Percentiles rank a stretch among this genome's conserved stretches.
phyloP scores from a whole-genome alignment of 2,888 invertebrate species.

The Acleris cristana region DNA sequence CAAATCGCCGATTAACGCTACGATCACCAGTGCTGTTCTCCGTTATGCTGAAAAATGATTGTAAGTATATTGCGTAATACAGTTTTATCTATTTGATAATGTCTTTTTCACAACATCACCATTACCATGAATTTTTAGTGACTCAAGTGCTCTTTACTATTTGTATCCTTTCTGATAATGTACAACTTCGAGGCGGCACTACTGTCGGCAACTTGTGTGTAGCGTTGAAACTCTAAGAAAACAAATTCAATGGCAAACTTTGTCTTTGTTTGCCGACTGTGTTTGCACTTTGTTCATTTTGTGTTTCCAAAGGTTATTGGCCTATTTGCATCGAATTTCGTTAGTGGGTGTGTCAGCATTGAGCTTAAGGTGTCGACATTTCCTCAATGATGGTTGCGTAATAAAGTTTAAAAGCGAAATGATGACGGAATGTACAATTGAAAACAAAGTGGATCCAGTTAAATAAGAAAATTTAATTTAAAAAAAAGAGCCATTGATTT shows the following conservation, averaged over 20 bases:
- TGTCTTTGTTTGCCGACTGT: constrained; percentile 58
- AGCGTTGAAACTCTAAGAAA: constrained; percentile 24
- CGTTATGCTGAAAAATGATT: constrained; percentile 3
- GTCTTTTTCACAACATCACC: neutral
- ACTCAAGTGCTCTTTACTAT: constrained; percentile 3
- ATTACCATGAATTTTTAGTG: constrained; percentile 2
- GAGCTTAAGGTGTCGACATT: constrained; percentile 22
- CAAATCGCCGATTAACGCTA: constrained; percentile 8
- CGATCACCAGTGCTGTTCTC: constrained; percentile 3
- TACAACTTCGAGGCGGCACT: neutral
- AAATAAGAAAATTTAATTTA: no score
- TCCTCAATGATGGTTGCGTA: constrained; percentile 17
- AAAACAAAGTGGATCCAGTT: neutral
- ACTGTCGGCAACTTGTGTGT: neutral
- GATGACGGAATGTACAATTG: constrained; percentile 1
- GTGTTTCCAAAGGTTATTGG: constrained; percentile 70
- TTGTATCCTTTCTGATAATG: neutral
- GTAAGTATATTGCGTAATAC: constrained; percentile 1
- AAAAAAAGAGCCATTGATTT: neutral
- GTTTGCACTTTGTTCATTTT: constrained; percentile 59
- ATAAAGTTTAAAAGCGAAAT: constrained; percentile 38
- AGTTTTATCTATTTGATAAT: constrained; percentile 6
- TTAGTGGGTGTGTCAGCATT: constrained; percentile 31
- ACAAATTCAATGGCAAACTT: constrained; percentile 31
- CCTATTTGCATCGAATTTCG: constrained; percentile 61